These are phyloP conservation scores for Melinaea menophilus DNA, from an alignment of 2,888 invertebrate genomes.

Conservation along the genomic window DNA sequence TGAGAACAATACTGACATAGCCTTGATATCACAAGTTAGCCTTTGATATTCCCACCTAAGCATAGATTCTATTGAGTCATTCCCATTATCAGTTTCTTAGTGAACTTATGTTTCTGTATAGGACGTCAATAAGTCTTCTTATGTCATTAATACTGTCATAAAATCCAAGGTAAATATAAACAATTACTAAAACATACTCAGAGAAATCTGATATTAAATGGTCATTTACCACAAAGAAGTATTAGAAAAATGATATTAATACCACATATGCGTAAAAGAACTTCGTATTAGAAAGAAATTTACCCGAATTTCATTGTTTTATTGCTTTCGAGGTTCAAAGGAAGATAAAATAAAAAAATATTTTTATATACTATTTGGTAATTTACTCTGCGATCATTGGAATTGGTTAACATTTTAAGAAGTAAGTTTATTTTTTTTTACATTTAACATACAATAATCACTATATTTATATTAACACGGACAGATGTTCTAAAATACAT, in stretches of 20 bases:
- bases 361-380: too few relatives aligned
- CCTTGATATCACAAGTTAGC: conserved; percentile 26
- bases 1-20: conserved; percentile 17
- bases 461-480: too few relatives aligned
- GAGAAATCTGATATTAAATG: neutral
- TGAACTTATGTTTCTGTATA: too few relatives aligned
- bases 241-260: neutral
- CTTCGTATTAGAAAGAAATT: neutral
- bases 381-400: too few relatives aligned
- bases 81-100: neutral
- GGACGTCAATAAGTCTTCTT: too few relatives aligned
- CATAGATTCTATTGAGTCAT: conserved; percentile 22
- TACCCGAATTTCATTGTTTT: conserved; percentile 1
- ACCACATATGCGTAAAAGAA: neutral
- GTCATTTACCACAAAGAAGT: neutral
- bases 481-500: neutral
- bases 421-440: too few relatives aligned
- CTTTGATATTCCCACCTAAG: conserved; percentile 23
- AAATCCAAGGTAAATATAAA: too few relatives aligned
- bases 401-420: too few relatives aligned
- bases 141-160: too few relatives aligned
- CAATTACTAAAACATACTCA: neutral
- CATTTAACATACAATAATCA: too few relatives aligned
- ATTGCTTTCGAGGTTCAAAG: neutral
- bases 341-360: neutral